Percentiles rank a stretch among this genome's conserved stretches.
Evolutionary conservation across 2,888 invertebrate genomes (phyloP).

Genomic region (Minunthozetes semirufus): DNA sequence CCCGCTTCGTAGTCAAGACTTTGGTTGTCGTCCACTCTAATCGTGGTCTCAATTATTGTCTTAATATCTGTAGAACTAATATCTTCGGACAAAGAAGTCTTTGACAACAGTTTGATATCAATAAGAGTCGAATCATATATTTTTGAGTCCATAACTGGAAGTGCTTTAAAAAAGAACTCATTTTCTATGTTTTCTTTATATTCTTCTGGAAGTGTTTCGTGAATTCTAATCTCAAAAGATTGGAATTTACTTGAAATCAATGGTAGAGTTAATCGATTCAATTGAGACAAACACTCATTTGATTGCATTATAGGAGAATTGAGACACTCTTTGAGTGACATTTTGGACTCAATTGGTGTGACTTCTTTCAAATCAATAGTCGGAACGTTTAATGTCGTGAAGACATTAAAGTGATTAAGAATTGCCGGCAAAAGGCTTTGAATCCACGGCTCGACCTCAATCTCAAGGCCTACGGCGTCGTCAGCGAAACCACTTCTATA

Average conservation of each 20-base stretch:
- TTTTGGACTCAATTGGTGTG: too few relatives aligned
- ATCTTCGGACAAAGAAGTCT: too few relatives aligned
- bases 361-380: neutral
- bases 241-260: too few relatives aligned
- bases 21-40: neutral
- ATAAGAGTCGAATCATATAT: neutral
- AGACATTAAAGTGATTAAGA: slow-evolving; percentile 36
- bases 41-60: slow-evolving; percentile 7
- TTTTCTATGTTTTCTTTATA: too few relatives aligned
- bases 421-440: slow-evolving; percentile 50
- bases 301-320: too few relatives aligned
- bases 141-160: slow-evolving; percentile 30
- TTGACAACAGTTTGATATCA: neutral
- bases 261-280: too few relatives aligned
- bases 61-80: neutral
- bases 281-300: too few relatives aligned
- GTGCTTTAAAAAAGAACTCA: too few relatives aligned
- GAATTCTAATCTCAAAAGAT: too few relatives aligned
- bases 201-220: too few relatives aligned
- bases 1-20: slow-evolving; percentile 50
- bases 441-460: slow-evolving; percentile 54
- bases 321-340: too few relatives aligned
- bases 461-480: slow-evolving; percentile 54
- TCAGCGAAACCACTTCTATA: slow-evolving; percentile 53
- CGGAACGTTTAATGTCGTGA: neutral